Conservation (phyloP, 2,797 vertebrate species). For the Megaceryle alcyon region DNA sequence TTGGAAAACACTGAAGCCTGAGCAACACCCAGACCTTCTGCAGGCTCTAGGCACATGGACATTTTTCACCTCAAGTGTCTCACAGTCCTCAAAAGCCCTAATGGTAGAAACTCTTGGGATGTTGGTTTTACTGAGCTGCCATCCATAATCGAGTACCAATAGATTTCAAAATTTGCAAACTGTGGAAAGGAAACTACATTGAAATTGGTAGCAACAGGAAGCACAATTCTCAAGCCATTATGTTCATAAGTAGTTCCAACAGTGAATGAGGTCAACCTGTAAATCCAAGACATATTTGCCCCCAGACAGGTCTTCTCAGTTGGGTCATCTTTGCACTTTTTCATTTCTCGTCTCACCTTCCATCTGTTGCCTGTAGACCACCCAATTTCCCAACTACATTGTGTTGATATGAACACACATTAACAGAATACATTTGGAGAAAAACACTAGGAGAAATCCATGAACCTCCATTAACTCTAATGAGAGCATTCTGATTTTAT, state of each 20-base stretch:
- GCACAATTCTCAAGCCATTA: not conserved
- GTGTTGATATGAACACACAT: not conserved
- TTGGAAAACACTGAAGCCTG: not conserved
- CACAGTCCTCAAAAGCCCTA: not conserved
- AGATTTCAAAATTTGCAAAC: not conserved
- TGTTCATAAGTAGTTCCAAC: not conserved
- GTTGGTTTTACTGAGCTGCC: not conserved
- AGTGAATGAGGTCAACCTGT: not conserved
- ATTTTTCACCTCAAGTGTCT: not conserved
- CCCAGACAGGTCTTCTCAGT: not conserved
- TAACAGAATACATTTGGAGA: not conserved
- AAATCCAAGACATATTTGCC: not conserved
- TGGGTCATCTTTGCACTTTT: not conserved
- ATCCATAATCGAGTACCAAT: accelerated
- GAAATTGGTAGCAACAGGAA: not conserved
- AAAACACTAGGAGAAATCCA: not conserved
- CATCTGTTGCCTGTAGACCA: not conserved
- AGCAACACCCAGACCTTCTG: not conserved
- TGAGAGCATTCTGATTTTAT: not conserved
- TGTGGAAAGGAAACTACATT: not conserved
- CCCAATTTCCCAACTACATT: not conserved
- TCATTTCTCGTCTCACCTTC: not conserved
- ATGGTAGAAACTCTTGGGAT: not conserved
- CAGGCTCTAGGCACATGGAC: accelerated
- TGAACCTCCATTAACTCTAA: not conserved